phyloP scores from a whole-genome alignment of 2,888 invertebrate species.

The Macrosiphum euphorbiae region DNA sequence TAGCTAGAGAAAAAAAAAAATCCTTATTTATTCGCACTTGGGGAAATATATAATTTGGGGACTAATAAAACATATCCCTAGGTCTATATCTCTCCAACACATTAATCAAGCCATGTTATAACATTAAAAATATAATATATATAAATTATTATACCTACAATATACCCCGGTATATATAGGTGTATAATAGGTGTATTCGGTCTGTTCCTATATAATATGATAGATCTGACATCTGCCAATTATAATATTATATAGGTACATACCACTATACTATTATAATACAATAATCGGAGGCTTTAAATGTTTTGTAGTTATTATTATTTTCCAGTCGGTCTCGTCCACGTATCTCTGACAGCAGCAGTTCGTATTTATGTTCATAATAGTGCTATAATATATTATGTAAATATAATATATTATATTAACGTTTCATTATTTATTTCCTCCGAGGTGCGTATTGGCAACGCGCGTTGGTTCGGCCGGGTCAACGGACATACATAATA shows the following conservation, averaged over 20 bases:
- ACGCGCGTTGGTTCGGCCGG: constrained; percentile 20
- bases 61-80: neutral
- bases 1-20: neutral
- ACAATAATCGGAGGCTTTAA: neutral
- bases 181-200: neutral
- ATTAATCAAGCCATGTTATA: neutral
- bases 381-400: neutral
- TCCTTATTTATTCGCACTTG: neutral
- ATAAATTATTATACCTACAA: too few relatives aligned
- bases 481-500: constrained; percentile 42
- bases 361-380: neutral
- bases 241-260: neutral
- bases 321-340: neutral
- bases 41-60: neutral
- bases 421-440: neutral
- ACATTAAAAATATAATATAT: neutral
- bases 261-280: neutral
- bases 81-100: neutral
- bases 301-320: neutral
- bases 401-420: constrained; percentile 16
- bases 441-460: neutral
- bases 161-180: too few relatives aligned
- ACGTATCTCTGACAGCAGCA: neutral
- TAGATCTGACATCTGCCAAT: neutral
- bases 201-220: neutral